Conservation (phyloP, 2,113 vertebrate genomes). For the Phrynosoma platyrhinos region DNA sequence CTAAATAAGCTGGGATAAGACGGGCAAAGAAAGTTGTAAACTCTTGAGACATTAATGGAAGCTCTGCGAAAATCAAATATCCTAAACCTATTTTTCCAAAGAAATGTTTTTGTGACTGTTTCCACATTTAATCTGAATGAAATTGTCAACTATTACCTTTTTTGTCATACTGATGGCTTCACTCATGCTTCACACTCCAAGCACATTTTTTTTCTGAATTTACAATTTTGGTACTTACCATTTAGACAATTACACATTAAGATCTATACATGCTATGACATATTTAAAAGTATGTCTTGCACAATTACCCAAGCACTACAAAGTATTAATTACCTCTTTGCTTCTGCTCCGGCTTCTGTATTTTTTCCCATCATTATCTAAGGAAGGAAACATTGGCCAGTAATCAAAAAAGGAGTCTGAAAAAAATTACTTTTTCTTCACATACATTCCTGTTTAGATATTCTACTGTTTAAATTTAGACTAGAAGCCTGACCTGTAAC, state of each 20-base stretch:
- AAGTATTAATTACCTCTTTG: constrained; percentile 98
- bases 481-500: neutral
- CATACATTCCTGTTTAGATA: neutral
- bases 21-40: constrained; percentile 54
- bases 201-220: constrained; percentile 72
- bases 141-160: constrained; percentile 78
- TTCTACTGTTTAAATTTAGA: neutral
- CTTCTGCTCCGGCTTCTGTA: constrained; percentile 97
- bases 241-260: constrained; percentile 70
- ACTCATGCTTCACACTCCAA: constrained; percentile 82
- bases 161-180: constrained; percentile 80
- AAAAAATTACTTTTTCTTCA: neutral
- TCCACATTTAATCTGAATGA: constrained; percentile 76
- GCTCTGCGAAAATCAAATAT: constrained; percentile 82
- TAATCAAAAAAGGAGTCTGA: neutral
- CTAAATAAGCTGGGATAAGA: constrained; percentile 47
- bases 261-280: constrained; percentile 76
- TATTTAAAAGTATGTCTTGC: constrained; percentile 74
- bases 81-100: constrained; percentile 78
- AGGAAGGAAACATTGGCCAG: constrained; percentile 41
- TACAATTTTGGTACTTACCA: constrained; percentile 91
- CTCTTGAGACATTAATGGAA: constrained; percentile 79
- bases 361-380: constrained; percentile 86
- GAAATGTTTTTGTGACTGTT: constrained; percentile 76
- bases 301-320: constrained; percentile 85